Evolutionary conservation across 2,113 vertebrate genomes (phyloP).

Genomic region (Eudyptes chrysolophus): DNA sequence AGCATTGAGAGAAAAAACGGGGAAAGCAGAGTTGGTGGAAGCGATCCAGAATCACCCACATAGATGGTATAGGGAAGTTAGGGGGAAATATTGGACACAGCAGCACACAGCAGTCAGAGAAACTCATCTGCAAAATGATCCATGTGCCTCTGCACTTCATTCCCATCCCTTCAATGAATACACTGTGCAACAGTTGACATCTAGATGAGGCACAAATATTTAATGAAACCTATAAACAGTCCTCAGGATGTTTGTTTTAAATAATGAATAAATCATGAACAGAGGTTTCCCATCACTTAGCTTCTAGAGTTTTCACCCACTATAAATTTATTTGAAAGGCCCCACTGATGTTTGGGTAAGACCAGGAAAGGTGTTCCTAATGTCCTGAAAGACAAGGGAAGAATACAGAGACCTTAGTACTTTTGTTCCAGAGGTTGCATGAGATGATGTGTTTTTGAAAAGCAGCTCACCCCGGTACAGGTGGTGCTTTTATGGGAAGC

Average conservation of each 20-base stretch:
- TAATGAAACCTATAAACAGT: background rate
- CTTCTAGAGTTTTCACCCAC: background rate
- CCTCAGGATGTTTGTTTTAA: background rate
- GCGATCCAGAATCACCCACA: background rate
- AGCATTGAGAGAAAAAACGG: background rate
- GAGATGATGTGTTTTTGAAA: background rate
- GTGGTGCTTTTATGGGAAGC: background rate
- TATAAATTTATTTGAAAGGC: background rate
- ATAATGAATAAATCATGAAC: background rate
- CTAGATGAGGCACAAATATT: background rate
- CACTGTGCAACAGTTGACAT: background rate
- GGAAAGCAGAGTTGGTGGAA: background rate
- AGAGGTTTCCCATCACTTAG: background rate
- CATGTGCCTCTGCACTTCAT: background rate
- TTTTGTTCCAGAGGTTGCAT: background rate
- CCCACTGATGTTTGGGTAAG: background rate
- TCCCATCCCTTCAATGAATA: background rate
- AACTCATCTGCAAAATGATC: background rate
- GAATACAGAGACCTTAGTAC: background rate
- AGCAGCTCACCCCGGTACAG: background rate
- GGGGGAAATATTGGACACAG: background rate
- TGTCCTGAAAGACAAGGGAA: background rate
- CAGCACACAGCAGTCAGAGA: background rate
- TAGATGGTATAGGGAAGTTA: background rate
- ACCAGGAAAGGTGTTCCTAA: background rate